phyloP scores from a whole-genome alignment of 2,797 vertebrate genomes.

The Cynopterus sphinx region DNA sequence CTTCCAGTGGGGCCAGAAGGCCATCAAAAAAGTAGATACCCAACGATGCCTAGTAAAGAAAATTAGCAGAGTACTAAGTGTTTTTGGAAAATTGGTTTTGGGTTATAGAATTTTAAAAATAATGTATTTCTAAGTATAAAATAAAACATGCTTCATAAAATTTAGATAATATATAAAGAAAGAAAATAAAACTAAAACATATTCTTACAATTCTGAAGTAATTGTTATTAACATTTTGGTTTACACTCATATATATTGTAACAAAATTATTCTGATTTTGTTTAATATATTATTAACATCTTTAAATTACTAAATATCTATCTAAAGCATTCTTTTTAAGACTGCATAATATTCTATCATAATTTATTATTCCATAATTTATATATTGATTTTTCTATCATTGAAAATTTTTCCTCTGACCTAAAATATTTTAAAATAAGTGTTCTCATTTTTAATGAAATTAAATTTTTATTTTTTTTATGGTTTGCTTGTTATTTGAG shows the following conservation, averaged over 20 bases:
- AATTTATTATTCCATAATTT: background rate
- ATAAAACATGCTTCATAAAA: constrained; percentile 5
- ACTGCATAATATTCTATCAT: background rate
- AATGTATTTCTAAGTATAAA: constrained; percentile 33
- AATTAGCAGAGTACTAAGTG: background rate
- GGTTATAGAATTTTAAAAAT: background rate
- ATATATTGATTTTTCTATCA: constrained; percentile 3
- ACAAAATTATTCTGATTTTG: background rate
- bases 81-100: background rate
- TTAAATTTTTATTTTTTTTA: background rate
- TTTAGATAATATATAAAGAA: background rate
- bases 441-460: background rate
- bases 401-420: background rate
- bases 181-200: constrained; percentile 16
- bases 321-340: background rate
- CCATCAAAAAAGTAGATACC: background rate
- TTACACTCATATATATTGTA: background rate
- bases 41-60: background rate
- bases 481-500: background rate
- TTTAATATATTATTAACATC: background rate
- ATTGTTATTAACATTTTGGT: background rate
- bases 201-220: background rate
- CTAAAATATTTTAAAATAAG: constrained; percentile 12
- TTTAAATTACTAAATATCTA: background rate
- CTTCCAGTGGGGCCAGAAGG: background rate